Evolutionary conservation across 2,797 vertebrate genomes (phyloP).

Genomic region (Selene dorsalis): DNA sequence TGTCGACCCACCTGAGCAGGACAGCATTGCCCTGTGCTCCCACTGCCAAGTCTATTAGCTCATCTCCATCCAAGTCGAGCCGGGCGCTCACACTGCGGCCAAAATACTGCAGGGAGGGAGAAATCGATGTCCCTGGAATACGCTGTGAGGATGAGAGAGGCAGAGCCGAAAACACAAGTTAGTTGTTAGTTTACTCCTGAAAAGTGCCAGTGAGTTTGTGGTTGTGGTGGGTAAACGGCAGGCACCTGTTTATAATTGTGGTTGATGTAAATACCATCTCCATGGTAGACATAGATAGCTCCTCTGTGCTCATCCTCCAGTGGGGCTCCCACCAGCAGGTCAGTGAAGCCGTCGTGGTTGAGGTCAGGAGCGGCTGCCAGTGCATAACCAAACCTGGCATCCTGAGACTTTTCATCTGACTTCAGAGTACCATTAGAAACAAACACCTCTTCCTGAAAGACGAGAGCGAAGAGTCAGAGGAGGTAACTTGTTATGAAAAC

Average conservation of each 20-base stretch:
- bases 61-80: slow-evolving; percentile 91
- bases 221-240: not conserved
- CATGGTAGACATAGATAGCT: slow-evolving; percentile 92
- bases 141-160: slow-evolving; percentile 79
- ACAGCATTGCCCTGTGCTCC: slow-evolving; percentile 91
- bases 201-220: not conserved
- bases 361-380: slow-evolving; percentile 89
- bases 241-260: slow-evolving; percentile 88
- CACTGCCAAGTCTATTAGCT: slow-evolving; percentile 91
- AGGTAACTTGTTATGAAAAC: not conserved
- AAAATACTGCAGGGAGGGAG: slow-evolving; percentile 88
- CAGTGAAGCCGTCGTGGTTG: slow-evolving; percentile 90
- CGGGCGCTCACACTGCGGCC: slow-evolving; percentile 91
- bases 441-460: slow-evolving; percentile 82
- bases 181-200: slow-evolving; percentile 18
- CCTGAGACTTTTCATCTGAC: slow-evolving; percentile 85
- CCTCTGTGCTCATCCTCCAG: slow-evolving; percentile 94
- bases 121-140: slow-evolving; percentile 86
- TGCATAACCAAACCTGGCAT: slow-evolving; percentile 92
- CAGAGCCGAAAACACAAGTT: slow-evolving; percentile 4
- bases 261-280: slow-evolving; percentile 81
- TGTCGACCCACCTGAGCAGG: slow-evolving; percentile 87
- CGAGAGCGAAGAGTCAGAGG: not conserved
- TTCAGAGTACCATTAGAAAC: slow-evolving; percentile 86
- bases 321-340: slow-evolving; percentile 92